A percentile compares a stretch with the other conserved stretches of the same genome.
phyloP scores from a whole-genome alignment of 2,113 vertebrate genomes.

The Epinephelus cyanopodus region DNA sequence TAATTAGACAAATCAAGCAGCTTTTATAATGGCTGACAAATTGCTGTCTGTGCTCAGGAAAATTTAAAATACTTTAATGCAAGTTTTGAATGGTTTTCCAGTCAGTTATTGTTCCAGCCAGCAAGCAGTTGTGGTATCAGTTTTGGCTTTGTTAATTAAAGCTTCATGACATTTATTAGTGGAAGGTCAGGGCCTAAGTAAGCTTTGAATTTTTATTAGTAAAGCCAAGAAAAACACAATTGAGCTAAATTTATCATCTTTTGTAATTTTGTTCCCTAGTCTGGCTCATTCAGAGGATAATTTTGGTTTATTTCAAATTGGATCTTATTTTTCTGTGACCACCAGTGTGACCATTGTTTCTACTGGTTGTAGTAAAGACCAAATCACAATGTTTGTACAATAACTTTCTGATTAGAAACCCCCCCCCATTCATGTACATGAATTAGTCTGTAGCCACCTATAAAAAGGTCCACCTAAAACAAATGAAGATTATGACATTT shows the following conservation, averaged over 20 bases:
- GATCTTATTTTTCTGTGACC: background rate
- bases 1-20: conserved; percentile 40
- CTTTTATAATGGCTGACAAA: conserved; percentile 30
- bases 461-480: no score
- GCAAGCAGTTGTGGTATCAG: background rate
- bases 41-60: background rate
- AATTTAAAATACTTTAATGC: background rate
- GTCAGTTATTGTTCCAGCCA: background rate
- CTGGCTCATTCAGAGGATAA: background rate
- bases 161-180: background rate
- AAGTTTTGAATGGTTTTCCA: background rate
- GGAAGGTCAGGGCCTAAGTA: no score
- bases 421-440: no score
- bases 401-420: no score
- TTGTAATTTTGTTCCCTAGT: conserved; percentile 19
- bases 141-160: conserved; percentile 21
- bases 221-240: background rate
- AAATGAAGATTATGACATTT: no score
- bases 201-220: background rate
- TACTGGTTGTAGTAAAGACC: background rate
- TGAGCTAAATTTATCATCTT: conserved; percentile 14
- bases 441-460: no score
- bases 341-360: background rate
- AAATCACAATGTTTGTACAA: no score
- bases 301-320: background rate